Evolutionary conservation across 2,113 vertebrate genomes (phyloP).

Genomic region (Ramphastos sulfuratus): DNA sequence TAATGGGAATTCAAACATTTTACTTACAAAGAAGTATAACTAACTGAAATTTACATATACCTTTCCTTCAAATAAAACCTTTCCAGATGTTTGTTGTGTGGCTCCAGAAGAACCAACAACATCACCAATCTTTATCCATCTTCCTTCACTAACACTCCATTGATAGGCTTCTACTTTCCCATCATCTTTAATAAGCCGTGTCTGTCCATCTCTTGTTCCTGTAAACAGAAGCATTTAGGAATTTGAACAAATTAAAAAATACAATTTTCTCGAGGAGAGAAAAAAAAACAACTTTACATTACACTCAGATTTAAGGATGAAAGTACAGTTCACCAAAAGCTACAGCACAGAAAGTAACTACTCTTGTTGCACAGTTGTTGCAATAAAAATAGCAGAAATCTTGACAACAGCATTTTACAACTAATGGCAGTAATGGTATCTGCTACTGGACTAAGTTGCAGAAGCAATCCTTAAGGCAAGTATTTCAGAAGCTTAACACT

Average conservation of each 20-base stretch:
- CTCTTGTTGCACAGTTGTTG: too few relatives aligned
- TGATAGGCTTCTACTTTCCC: conserved; percentile 85
- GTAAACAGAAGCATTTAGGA: background rate
- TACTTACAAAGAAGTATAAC: background rate
- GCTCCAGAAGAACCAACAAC: conserved; percentile 94
- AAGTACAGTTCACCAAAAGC: background rate
- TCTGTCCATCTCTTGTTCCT: conserved; percentile 85
- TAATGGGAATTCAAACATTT: background rate
- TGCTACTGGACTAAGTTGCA: background rate
- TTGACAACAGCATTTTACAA: background rate
- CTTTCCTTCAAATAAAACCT: conserved; percentile 94
- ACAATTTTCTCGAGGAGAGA: background rate
- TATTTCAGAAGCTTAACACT: background rate
- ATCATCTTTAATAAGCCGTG: conserved; percentile 79
- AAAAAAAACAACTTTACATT: background rate
- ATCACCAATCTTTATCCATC: conserved; percentile 97
- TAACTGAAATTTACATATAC: conserved; percentile 72
- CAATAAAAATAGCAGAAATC: background rate
- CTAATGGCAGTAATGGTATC: background rate
- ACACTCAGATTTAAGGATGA: background rate
- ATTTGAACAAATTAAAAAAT: background rate
- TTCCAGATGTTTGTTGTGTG: conserved; percentile 91
- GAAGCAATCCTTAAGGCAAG: background rate
- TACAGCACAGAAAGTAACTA: background rate
- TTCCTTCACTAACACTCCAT: conserved; percentile 79